Conservation (phyloP, 2,113 vertebrate genomes). For the Hiodon alosoides region DNA sequence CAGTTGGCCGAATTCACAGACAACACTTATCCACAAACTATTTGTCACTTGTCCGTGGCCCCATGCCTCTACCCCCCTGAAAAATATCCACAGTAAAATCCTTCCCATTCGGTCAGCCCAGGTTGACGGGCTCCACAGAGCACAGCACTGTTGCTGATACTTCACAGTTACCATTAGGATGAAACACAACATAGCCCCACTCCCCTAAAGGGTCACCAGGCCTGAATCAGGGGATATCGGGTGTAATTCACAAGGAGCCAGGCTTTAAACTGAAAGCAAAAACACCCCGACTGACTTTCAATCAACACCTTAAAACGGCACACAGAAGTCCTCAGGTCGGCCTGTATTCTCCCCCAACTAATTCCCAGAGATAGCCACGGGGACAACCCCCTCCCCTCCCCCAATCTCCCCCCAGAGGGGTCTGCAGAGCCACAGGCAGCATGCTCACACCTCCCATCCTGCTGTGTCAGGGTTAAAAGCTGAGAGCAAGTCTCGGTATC, state of each 20-base stretch:
- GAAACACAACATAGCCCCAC: not conserved
- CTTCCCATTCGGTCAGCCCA: not conserved
- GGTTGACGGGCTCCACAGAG: too few relatives aligned
- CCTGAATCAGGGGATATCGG: not conserved
- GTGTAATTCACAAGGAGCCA: too few relatives aligned
- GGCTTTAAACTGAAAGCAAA: too few relatives aligned
- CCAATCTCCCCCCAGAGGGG: constrained; percentile 13
- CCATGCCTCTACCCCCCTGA: too few relatives aligned
- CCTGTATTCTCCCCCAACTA: not conserved
- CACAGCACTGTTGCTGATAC: not conserved
- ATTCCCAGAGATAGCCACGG: not conserved
- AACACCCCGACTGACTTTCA: too few relatives aligned
- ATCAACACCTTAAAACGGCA: not conserved
- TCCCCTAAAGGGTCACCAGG: not conserved
- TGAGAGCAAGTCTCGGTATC: constrained; percentile 16
- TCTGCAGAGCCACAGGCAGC: constrained; percentile 6
- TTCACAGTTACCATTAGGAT: not conserved
- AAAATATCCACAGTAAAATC: not conserved
- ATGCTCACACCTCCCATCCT: constrained; percentile 26
- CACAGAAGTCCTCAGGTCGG: too few relatives aligned
- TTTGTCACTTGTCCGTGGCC: too few relatives aligned
- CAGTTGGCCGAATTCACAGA: not conserved
- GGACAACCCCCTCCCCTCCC: not conserved
- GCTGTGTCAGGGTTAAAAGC: constrained; percentile 22
- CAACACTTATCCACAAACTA: not conserved